phyloP scores from a whole-genome alignment of 2,888 invertebrate genomes.

The Drosophila mimetica region DNA sequence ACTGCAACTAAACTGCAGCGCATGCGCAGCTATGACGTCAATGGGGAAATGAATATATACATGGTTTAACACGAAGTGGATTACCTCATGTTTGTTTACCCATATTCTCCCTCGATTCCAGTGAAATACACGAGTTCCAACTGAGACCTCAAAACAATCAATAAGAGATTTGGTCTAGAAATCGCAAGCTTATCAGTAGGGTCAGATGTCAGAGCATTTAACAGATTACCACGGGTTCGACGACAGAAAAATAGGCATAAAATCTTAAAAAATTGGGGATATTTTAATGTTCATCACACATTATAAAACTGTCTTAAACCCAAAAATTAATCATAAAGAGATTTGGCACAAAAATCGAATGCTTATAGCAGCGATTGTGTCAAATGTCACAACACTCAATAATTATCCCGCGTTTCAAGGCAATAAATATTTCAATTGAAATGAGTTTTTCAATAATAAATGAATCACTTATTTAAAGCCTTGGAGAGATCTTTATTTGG shows the following conservation, averaged over 20 bases:
- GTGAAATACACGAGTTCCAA: slow-evolving; percentile 3
- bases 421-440: background rate
- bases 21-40: slow-evolving; percentile 49
- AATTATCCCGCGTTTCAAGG: slow-evolving; percentile 3
- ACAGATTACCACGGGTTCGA: slow-evolving; percentile 6
- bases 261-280: background rate
- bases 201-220: slow-evolving; percentile 11
- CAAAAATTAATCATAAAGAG: background rate
- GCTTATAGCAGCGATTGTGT: slow-evolving; percentile 24
- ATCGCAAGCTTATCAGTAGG: slow-evolving; percentile 27
- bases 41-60: slow-evolving; percentile 21
- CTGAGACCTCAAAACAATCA: background rate
- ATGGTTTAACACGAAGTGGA: slow-evolving; percentile 5
- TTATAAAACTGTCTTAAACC: background rate
- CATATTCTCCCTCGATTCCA: slow-evolving; percentile 4
- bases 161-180: slow-evolving; percentile 2
- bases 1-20: slow-evolving; percentile 13
- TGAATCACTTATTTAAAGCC: slow-evolving; percentile 18
- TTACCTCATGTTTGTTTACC: slow-evolving; percentile 6
- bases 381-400: slow-evolving; percentile 14
- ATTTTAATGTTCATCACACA: background rate
- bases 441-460: background rate
- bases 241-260: background rate
- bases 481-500: slow-evolving; percentile 8
- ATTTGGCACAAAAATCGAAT: background rate